Base-by-base conservation (phyloP, 2,797 vertebrate genomes). In the Helostoma temminkii region DNA sequence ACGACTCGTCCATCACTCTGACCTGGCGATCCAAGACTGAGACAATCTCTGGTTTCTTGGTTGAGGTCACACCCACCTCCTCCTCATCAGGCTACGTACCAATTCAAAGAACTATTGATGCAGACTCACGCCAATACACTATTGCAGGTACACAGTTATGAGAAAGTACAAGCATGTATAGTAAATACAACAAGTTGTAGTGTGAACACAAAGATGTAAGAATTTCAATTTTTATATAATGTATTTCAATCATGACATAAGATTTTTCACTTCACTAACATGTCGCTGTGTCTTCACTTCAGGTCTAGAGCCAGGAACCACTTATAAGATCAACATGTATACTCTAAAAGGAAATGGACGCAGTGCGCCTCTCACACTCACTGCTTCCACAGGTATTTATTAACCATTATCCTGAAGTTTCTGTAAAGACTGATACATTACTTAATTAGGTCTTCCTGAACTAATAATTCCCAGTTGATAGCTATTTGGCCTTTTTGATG, bases 11-110 rank as follows among this genome's bases (percentile, higher is more conserved):
- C 76, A 95, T 99, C 88, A 96, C 95, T 18, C 94, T 99, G 28
- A 96, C 92, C 36, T 99, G 98, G 98, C 94, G 97, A 70, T 95
- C 96, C 36, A 99, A 98, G 93, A 95, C 93, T 0, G 96, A 98
- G 74, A 92, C 94, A 0, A 96, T 98, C 89, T 96, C 96, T 0
- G 97, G 98, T 60, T 99, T 98, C 93, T 93, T 97, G 39, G 89
- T 99, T 1, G 96, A 98, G 62, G 95, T 93, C 9, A 49, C 95
- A 0, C 96, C 98, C 71, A 91, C 74, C 12, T 58, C 80, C 42
- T 65, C 85, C 2, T 68, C 88, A 0, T 56, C 88, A 0, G 92
- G 93, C 73, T 94, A 94, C 78, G 80, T 9, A 30, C 95, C 97
- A 2, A 74, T 98, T 48, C 95, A 95, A 66, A 96, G 87, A 76